Conservation (phyloP, 2,113 vertebrate genomes). For the Brachyhypopomus occidentalis region DNA sequence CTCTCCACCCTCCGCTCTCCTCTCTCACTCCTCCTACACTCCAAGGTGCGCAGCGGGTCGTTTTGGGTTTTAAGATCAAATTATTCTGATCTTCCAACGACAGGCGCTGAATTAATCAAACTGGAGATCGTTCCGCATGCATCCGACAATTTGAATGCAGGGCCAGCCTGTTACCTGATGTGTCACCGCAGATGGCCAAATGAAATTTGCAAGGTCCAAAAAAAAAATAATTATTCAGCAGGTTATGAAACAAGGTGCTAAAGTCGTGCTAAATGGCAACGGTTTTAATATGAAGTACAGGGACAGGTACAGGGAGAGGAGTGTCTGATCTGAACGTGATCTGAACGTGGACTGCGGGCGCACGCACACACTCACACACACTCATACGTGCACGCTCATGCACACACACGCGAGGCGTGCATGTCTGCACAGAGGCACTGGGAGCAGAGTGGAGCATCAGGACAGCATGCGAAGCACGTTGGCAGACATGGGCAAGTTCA, state of each 20-base stretch:
- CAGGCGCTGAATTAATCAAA: too few species aligned
- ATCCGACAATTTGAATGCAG: too few species aligned
- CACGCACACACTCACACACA: background rate
- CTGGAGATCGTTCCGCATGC: too few species aligned
- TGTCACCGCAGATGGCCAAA: too few species aligned
- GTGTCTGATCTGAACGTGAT: background rate
- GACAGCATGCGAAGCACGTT: conserved; percentile 55
- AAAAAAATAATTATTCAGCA: too few species aligned
- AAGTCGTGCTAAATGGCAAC: background rate
- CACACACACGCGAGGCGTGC: background rate
- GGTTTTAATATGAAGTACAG: background rate
- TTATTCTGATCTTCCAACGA: too few species aligned
- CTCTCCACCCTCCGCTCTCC: background rate
- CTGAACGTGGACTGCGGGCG: conserved; percentile 14
- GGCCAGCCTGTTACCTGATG: too few species aligned
- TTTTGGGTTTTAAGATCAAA: too few species aligned
- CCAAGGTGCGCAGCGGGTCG: background rate
- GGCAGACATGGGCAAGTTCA: conserved; percentile 69
- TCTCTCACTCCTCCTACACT: conserved; percentile 2
- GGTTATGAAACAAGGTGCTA: too few species aligned
- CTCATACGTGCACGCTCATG: background rate
- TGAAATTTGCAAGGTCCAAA: too few species aligned
- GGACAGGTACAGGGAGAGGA: background rate
- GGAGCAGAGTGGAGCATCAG: background rate
- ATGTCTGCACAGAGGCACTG: conserved; percentile 1